Evolutionary conservation across 2,113 vertebrate species (phyloP).

Genomic region (Cettia cetti): DNA sequence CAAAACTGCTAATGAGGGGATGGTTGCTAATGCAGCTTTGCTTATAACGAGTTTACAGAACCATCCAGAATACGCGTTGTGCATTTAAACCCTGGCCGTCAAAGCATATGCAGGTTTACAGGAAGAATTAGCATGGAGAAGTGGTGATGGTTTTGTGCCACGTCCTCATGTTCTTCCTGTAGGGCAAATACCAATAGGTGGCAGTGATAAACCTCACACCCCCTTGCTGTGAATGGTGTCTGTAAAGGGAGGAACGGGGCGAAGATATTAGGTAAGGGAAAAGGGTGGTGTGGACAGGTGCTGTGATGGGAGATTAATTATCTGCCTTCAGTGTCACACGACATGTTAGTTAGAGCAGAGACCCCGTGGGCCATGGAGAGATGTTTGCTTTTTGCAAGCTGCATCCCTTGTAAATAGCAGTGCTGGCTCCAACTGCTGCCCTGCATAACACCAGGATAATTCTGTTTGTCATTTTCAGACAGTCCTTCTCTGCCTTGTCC

Average conservation of each 20-base stretch:
- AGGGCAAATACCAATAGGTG: slow-evolving; percentile 25
- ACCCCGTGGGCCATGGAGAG: slow-evolving; percentile 36
- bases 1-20: neutral
- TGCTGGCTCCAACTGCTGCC: slow-evolving; percentile 3
- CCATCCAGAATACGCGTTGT: neutral
- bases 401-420: slow-evolving; percentile 68
- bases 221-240: neutral
- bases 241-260: neutral
- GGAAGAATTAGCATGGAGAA: neutral
- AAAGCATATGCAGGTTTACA: neutral
- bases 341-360: slow-evolving; percentile 19
- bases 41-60: neutral
- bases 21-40: neutral
- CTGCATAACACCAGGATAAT: slow-evolving; percentile 65
- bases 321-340: slow-evolving; percentile 55
- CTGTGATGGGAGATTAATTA: slow-evolving; percentile 73
- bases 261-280: neutral
- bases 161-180: neutral
- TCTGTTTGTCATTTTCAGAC: slow-evolving; percentile 74
- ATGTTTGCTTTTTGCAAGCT: slow-evolving; percentile 65
- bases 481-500: slow-evolving; percentile 32
- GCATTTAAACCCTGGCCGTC: neutral
- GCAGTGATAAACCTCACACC: slow-evolving; percentile 12
- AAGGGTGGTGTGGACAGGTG: slow-evolving; percentile 51
- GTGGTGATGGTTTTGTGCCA: neutral